Conservation (phyloP, 2,113 vertebrate genomes). For the Nothoprocta perdicaria region DNA sequence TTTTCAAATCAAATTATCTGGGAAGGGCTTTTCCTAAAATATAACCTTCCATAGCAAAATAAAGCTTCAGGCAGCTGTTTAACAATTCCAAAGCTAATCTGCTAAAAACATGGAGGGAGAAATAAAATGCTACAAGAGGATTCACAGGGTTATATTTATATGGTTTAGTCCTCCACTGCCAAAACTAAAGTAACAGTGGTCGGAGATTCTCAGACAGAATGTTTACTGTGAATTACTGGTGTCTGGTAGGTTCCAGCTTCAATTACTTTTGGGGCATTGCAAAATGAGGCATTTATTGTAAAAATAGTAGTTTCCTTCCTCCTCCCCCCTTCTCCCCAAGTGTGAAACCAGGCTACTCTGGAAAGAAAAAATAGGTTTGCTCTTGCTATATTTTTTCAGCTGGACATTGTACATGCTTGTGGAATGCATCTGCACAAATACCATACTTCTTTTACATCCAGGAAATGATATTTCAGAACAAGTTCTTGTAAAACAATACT, state of each 20-base stretch:
- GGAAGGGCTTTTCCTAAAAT: neutral
- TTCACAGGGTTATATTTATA: slow-evolving; percentile 22
- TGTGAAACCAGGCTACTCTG: slow-evolving; percentile 2
- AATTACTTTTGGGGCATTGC: neutral
- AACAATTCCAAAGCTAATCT: neutral
- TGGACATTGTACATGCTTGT: slow-evolving; percentile 1
- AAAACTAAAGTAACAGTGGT: slow-evolving; percentile 29
- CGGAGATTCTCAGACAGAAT: slow-evolving; percentile 31
- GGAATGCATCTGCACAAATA: slow-evolving; percentile 43
- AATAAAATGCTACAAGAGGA: neutral
- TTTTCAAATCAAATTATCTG: neutral
- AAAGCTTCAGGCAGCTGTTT: neutral
- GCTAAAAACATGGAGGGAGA: neutral
- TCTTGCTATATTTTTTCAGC: slow-evolving; percentile 64
- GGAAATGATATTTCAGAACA: slow-evolving; percentile 68
- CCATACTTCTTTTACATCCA: slow-evolving; percentile 14
- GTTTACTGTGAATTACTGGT: slow-evolving; percentile 38
- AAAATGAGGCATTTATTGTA: slow-evolving; percentile 45
- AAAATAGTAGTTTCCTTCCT: neutral
- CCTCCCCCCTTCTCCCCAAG: neutral
- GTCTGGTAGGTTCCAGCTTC: slow-evolving; percentile 29
- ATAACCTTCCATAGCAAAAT: neutral
- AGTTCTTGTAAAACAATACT: slow-evolving; percentile 69
- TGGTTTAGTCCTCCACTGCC: neutral
- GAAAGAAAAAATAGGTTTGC: neutral